A percentile compares a stretch with the other conserved stretches of the same genome.
phyloP scores from a whole-genome alignment of 30 jellyfish, hydroid and myxozoan genomes.

The Aurelia aurita region DNA sequence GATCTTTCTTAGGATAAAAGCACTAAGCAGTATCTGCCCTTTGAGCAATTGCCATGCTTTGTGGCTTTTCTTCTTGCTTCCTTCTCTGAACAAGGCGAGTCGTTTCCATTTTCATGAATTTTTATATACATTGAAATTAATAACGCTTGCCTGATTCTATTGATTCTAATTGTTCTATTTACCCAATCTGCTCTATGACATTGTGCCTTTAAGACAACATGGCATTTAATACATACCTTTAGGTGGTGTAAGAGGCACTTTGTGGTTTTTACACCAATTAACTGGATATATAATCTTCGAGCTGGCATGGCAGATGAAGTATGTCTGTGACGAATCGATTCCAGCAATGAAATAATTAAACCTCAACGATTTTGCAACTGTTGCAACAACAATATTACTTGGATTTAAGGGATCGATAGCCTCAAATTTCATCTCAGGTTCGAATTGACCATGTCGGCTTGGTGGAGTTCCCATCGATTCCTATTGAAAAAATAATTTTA shows the following conservation, averaged over 20 bases:
- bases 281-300: slow-evolving; percentile 82
- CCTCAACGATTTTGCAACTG: slow-evolving; percentile 79
- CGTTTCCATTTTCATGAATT: too few relatives aligned
- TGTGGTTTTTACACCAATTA: slow-evolving; percentile 86
- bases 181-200: too few relatives aligned
- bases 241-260: slow-evolving; percentile 86
- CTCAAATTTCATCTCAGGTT: slow-evolving; percentile 85
- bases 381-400: slow-evolving; percentile 73
- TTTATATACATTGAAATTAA: too few relatives aligned
- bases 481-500: slow-evolving; percentile 18
- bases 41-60: too few relatives aligned
- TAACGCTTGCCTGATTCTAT: too few relatives aligned
- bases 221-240: slow-evolving; percentile 64
- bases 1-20: too few relatives aligned
- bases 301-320: slow-evolving; percentile 91
- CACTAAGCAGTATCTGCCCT: too few relatives aligned
- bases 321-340: slow-evolving; percentile 73
- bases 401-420: slow-evolving; percentile 95
- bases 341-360: slow-evolving; percentile 88
- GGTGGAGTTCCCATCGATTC: slow-evolving; percentile 99
- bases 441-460: slow-evolving; percentile 86
- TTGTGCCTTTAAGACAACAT: background rate
- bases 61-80: too few relatives aligned
- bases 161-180: too few relatives aligned
- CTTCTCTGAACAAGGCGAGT: too few relatives aligned